These are phyloP conservation scores for Micronisus gabar DNA, from an alignment of 2,113 vertebrate species.

Conservation along the genomic window DNA sequence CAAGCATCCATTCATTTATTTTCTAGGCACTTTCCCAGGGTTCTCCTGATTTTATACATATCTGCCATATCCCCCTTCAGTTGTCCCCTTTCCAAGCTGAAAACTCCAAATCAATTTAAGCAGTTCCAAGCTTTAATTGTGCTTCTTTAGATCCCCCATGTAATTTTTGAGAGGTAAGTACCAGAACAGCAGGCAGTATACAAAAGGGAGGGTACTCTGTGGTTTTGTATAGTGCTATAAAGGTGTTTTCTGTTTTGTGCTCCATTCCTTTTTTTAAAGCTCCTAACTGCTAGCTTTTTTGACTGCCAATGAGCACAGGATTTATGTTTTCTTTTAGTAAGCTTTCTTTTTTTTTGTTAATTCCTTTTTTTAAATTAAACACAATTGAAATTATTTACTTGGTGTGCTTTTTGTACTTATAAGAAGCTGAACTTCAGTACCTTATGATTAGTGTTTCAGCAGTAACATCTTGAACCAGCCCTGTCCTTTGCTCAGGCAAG, in stretches of 20 bases:
- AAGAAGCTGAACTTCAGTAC: not conserved
- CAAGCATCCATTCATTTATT: constrained; percentile 35
- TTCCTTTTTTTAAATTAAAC: not conserved
- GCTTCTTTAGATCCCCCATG: constrained; percentile 6
- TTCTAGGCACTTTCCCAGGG: constrained; percentile 45
- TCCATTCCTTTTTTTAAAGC: not conserved
- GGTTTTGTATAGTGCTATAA: not conserved
- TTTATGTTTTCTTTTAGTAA: not conserved
- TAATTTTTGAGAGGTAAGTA: constrained; percentile 29
- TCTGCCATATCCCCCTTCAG: constrained; percentile 27
- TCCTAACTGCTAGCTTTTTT: not conserved
- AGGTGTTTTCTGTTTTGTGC: constrained; percentile 9
- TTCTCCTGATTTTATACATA: constrained; percentile 28
- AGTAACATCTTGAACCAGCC: not conserved
- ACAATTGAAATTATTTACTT: not conserved
- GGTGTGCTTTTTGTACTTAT: not conserved
- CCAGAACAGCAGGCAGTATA: constrained; percentile 5
- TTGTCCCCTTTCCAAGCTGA: constrained; percentile 26
- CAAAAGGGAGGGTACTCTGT: not conserved
- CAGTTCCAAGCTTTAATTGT: constrained; percentile 44
- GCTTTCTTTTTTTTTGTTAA: not conserved
- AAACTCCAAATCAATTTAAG: constrained; percentile 31
- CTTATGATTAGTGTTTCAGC: not conserved
- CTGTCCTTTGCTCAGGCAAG: not conserved
- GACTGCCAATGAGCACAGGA: not conserved